Evolutionary conservation across 2,888 invertebrate genomes (phyloP), one percentile per base, ranked within the genome.

Genomic region (Notodonta dromedarius): DNA sequence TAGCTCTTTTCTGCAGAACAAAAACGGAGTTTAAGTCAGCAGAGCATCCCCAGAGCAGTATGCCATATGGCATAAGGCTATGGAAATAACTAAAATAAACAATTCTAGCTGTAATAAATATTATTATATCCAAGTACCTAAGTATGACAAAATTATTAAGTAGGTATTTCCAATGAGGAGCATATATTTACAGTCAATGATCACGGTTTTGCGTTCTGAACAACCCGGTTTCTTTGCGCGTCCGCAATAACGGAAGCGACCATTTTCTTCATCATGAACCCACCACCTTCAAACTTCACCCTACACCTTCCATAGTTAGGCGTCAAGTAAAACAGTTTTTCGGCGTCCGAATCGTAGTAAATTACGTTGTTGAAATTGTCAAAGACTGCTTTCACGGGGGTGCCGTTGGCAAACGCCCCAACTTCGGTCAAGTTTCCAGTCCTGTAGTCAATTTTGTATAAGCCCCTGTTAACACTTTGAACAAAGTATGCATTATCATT

Each of bases 351-450:
- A 65, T 90, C 89, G 42, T 84, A 81, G 58, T 87, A 90, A 46
- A 90, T 81, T 0, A 90, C 70, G 58, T 89, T 87, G 48, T 90
- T 89, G 46, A 81, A 81, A 35, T 78, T 82, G 59, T 90, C 90
- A 59, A 89, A 90, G 0, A 85, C 85, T 35, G 78, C 72, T 70
- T 83, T 79, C 0, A 84, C 66, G 0, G 88, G 83, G 0, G 78
- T 69, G 0, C 87, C 87, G 14, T 64, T 76, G 0, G 73, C 82
- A 61, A 90, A 87, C 2, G 86, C 87, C 0, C 90, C 90, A 0
- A 87, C 60, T 71, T 85, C 86, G 0, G 65, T 65, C 12, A 88
- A 63, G 50, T 57, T 73, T 2, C 74, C 80, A 8, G 69, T 79
- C n/a, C 62, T 77, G 44, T 84, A 81, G 58, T 87, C 79, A 40